Evolutionary conservation across 1,140 invertebrate species (phyloP), one percentile per base, ranked within the genome.

Genomic region (Heliconius eleuchia): DNA sequence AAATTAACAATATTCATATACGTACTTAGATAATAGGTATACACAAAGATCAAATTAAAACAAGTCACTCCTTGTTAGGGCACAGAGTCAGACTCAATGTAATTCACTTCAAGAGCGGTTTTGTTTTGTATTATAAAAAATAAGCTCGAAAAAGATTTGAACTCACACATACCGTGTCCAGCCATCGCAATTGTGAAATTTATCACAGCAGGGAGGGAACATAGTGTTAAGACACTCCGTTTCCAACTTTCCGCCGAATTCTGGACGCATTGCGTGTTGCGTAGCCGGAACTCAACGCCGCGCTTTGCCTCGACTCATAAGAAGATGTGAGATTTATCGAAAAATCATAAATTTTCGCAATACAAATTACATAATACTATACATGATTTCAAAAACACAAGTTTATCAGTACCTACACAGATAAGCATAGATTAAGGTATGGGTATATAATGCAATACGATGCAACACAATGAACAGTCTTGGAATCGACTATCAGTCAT

Each of bases 401-500:
- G 16, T 78, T 37, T 78, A 78, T 78, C 77, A 42, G 77, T 13
- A 46, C 11, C 0, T 42, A 39, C 30, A 37, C 34, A 37, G 52
- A 78, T 57, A 78, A 78, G 77, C n/a, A 74, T 78, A 78, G 77
- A 46, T 66, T 37, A 23, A 73, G 46, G 30, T 34, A 34, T 34
- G 30, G 27, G 72, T 73, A 77, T 81, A 50, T 81, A 79, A 74
- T 80, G 81, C 81, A 84, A 84, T 76, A 50, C 73, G 57, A 57
- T 74, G 71, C 73, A 76, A 78, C 78, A 82, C 79, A 81, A 82
- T 76, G 66, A 77, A 71, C 74, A 76, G 75, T 70, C 73, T 79
- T 74, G 74, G 70, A 82, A 82, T 73, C 79, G 50, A 39, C 55
- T 57, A 72, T 79, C 77, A 82, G 83, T 79, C 73, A 84, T 84